Evolutionary conservation across 2,113 vertebrate genomes (phyloP), one percentile per base, ranked within the genome.

Genomic region (Psilopsiagon aurifrons): DNA sequence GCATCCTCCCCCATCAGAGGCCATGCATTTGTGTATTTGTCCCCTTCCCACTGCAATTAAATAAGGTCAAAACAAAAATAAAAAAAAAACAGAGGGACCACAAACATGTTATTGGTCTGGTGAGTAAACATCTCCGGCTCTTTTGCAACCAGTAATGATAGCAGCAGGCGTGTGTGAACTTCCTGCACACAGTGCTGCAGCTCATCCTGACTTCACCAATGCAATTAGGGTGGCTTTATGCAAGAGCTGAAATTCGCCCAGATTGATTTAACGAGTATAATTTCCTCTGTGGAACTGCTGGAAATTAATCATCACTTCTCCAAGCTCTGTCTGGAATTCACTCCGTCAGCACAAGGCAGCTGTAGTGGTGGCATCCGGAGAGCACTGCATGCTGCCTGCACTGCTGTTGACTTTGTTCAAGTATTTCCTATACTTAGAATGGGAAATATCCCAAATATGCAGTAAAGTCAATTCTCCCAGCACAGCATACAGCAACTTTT

Each of bases 101-200:
- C 94, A 96, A 97, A 96, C 95, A 95, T 92, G 95, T 95, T 92
- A 31, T 95, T 91, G 95, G 88, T 33, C 1, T 2, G 39, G 66
- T 88, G 97, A 95, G 92, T 95, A 96, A 97, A 97, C 96, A 96
- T n/a, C 54, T n/a, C 22, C 3, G 83, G 73, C 78, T 92, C 74
- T 97, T 96, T 96, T 59, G 95, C 96, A 97, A 97, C 88, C 10
- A 7, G 7, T 97, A 94, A 97, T 97, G 94, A 96, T 46, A 83
- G 94, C 33, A 83, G 24, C 3, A 82, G 92, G 94, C 46, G 18
- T 86, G 90, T 92, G 92, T 88, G 95, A 95, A 68, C 93, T 97
- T 97, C 97, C 95, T 91, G 95, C 76, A 29, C 83, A 24, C 81
- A 13, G 81, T 25, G 17, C 94, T 54, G 86, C 94, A 51, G 55